Base-by-base conservation (phyloP, 2,113 vertebrate genomes). In the Trochalopteron elliotii region DNA sequence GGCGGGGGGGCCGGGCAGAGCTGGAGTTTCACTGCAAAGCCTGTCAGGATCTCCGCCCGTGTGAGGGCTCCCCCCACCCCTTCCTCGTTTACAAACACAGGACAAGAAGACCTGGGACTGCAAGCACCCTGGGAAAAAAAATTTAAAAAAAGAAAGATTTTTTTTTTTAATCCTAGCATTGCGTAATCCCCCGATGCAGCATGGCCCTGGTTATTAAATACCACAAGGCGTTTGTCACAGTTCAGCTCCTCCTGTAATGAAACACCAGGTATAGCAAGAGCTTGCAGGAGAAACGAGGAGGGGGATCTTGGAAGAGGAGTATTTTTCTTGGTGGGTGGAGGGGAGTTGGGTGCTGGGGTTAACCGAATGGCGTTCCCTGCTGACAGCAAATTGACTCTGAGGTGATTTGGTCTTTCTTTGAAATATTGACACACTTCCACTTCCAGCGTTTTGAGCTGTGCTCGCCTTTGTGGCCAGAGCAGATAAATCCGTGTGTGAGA, bases 201-300 rank as follows among this genome's bases (percentile, higher is more conserved):
- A 93, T 87, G 89, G 90, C 91, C 94, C 74, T 96, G 71, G 95
- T 94, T 97, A 93, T 97, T 98, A 97, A 98, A 97, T 96, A 97
- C 93, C 96, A 94, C 87, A 86, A 95, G 90, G 71, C 60, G 74
- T 57, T 97, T 97, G 97, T 98, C 97, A 97, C 97, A 98, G 96
- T 87, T 97, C 95, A 97, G 91, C 89, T 98, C 94, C 80, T 42
- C 27, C 76, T 97, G 97, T 97, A 98, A 98, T 98, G 97, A 98
- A 98, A 97, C 96, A 96, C 94, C 71, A 64, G 96, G 95, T 96
- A 97, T 97, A 96, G 93, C 77, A 67, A 95, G 94, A 97, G 71
- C 95, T 97, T 92, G 92, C 79, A 89, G 94, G 75, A 92, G 90
- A 93, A 91, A 79, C 33, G 50, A 90, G 91, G 91, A 92, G 86